These are phyloP conservation scores for Sycophila sp. DNA, from an alignment of 1,140 invertebrate species.

Conservation along the genomic window DNA sequence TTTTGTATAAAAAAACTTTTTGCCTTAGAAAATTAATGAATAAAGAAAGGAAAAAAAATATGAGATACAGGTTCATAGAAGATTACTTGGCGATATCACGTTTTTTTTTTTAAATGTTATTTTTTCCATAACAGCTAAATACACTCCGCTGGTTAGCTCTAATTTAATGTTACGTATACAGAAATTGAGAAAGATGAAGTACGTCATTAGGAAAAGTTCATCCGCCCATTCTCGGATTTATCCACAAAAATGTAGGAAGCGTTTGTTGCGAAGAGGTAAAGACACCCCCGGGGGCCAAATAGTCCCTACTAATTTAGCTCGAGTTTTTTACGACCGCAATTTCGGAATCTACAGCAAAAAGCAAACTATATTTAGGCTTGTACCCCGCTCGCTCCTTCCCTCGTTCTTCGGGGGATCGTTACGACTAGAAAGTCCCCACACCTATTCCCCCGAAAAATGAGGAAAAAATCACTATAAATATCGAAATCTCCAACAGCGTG, in stretches of 20 bases:
- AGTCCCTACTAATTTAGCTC: conserved; percentile 53
- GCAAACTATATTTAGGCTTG: conserved; percentile 51
- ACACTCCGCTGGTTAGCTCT: too few species aligned
- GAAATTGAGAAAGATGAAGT: background rate
- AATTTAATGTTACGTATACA: too few species aligned
- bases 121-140: too few species aligned
- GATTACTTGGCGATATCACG: too few species aligned
- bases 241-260: conserved; percentile 17
- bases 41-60: too few species aligned
- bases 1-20: too few species aligned
- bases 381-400: background rate
- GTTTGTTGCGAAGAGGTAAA: conserved; percentile 19
- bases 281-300: conserved; percentile 48
- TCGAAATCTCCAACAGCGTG: background rate
- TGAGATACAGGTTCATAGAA: too few species aligned
- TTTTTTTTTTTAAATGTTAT: too few species aligned
- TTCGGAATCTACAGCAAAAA: conserved; percentile 53
- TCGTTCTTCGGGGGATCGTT: background rate
- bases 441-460: conserved; percentile 21
- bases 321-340: conserved; percentile 58
- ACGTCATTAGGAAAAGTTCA: background rate
- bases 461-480: conserved; percentile 21
- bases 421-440: background rate
- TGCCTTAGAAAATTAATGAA: too few species aligned
- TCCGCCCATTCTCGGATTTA: background rate